Evolutionary conservation across 2,888 invertebrate genomes (phyloP).

Genomic region (Clanis bilineata): DNA sequence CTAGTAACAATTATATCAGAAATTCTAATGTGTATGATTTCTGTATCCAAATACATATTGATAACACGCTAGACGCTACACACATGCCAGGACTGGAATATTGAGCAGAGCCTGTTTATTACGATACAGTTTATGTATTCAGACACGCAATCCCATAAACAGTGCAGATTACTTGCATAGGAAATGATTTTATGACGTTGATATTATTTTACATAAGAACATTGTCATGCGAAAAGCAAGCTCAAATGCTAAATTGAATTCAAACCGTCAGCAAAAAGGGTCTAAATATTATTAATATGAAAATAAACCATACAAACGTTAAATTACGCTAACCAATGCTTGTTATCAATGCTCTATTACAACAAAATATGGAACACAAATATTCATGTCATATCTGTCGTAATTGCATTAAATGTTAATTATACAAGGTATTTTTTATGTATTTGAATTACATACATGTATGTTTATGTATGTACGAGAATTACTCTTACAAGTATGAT

Average conservation of each 20-base stretch:
- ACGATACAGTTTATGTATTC: constrained; percentile 31
- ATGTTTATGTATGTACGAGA: not conserved
- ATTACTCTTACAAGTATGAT: not conserved
- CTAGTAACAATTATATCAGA: not conserved
- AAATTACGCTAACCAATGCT: no score
- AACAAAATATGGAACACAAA: no score
- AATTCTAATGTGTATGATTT: constrained; percentile 20
- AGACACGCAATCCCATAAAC: constrained; percentile 36
- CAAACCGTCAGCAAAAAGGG: no score
- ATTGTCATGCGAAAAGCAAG: not conserved
- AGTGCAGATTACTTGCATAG: constrained; percentile 32
- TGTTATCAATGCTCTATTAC: no score
- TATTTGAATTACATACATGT: no score
- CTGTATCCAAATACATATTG: constrained; percentile 42
- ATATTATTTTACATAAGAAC: not conserved
- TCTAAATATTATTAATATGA: no score
- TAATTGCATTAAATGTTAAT: no score
- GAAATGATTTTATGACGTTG: constrained; percentile 23
- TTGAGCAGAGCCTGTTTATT: constrained; percentile 31
- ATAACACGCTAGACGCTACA: constrained; percentile 38
- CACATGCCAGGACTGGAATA: constrained; percentile 31
- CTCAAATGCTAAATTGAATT: no score
- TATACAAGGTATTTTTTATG: no score
- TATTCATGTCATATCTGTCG: no score
- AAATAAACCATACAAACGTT: no score